Conservation (phyloP, 2,797 vertebrate genomes). For the Myotis planiceps region DNA sequence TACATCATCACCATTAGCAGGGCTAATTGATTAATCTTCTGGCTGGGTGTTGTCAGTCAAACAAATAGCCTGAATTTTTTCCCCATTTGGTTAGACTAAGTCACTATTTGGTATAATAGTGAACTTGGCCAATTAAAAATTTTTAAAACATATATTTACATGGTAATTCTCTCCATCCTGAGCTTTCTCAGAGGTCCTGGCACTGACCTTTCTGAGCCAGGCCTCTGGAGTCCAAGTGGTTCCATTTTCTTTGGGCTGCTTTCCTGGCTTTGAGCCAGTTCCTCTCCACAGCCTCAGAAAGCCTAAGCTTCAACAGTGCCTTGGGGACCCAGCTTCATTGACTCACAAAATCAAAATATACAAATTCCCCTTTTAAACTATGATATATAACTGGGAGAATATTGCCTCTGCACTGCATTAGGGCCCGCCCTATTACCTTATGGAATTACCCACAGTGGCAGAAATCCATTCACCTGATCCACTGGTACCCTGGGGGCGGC, state of each 20-base stretch:
- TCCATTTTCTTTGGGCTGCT: not conserved
- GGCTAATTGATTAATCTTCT: not conserved
- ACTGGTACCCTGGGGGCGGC: conserved; percentile 81
- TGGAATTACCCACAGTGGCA: conserved; percentile 82
- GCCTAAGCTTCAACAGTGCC: conserved; percentile 58
- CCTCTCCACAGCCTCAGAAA: conserved; percentile 38
- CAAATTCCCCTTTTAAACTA: conserved; percentile 81
- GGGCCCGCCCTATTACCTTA: conserved; percentile 78
- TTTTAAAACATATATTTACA: not conserved
- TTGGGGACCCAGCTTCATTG: conserved; percentile 80
- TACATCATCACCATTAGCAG: not conserved
- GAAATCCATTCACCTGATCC: conserved; percentile 84
- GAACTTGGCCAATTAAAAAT: conserved; percentile 47
- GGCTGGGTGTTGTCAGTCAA: not conserved
- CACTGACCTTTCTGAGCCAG: not conserved
- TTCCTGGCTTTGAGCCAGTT: conserved; percentile 68
- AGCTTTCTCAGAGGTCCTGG: not conserved
- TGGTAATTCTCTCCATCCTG: not conserved
- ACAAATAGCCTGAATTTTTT: conserved; percentile 31
- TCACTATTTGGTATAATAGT: conserved; percentile 20
- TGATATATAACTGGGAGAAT: conserved; percentile 81
- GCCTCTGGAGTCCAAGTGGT: not conserved
- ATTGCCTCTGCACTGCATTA: conserved; percentile 81
- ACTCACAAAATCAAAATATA: conserved; percentile 83
- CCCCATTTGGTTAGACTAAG: conserved; percentile 56